Conservation (phyloP, 2,797 vertebrate species). For the Ceryle rudis region DNA sequence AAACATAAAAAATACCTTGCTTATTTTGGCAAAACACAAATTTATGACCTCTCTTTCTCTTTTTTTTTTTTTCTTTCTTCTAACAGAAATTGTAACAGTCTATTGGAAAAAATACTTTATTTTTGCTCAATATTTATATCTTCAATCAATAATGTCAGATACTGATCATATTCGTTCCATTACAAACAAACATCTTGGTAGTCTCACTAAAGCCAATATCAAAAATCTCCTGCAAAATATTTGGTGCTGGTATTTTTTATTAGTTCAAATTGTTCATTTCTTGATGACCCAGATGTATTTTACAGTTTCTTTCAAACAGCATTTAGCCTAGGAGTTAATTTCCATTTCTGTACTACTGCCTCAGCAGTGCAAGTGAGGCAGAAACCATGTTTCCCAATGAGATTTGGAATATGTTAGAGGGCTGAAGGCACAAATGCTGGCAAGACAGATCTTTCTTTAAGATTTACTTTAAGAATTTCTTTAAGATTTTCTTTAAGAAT, state of each 20-base stretch:
- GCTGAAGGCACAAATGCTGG: neutral
- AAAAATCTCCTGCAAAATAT: neutral
- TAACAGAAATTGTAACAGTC: neutral
- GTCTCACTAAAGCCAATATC: neutral
- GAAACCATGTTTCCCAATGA: neutral
- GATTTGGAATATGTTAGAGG: neutral
- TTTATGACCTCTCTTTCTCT: neutral
- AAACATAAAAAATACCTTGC: neutral
- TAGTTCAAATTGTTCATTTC: slow-evolving; percentile 23
- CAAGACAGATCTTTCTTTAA: neutral
- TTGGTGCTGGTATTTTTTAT: neutral
- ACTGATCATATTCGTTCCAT: neutral
- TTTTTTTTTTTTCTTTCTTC: neutral
- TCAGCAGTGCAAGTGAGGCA: neutral
- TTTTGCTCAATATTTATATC: neutral
- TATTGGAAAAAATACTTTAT: neutral
- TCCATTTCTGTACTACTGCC: neutral
- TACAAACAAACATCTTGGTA: neutral
- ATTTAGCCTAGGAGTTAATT: neutral
- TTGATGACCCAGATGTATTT: neutral
- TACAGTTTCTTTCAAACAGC: neutral
- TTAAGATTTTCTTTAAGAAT: no score
- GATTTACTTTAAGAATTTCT: no score
- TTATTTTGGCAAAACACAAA: neutral
- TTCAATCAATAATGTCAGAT: neutral